Base-by-base conservation (phyloP, 2,113 vertebrate species). In the Hyla sarda region DNA sequence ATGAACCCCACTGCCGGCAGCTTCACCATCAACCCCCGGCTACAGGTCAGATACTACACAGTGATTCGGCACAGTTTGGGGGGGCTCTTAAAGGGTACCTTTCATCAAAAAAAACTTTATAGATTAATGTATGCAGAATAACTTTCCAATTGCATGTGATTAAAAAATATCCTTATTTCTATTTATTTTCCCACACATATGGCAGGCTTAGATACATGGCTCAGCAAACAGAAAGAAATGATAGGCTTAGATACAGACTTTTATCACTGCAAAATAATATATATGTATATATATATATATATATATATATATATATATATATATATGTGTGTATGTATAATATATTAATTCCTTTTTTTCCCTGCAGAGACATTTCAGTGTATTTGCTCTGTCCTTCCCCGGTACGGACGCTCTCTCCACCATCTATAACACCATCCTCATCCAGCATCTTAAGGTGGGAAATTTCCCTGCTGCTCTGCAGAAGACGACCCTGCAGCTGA, bases 1-100 rank as follows among this genome's bases (percentile, higher is more conserved):
- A 99, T 99, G 98, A 99, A 99, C 89, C 98, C 98, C 0, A 97
- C 96, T 0, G 92, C 96, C 0, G 98, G 98, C 72, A 99, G 97
- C 90, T 99, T 99, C 92, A 99, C 97, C 90, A 96, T 99, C 90
- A 99, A 99, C 92, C 96, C 98, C 28, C 93, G 98, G 2, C 94
- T 99, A 62, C 98, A 99, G 96, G 98, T 99, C 17, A 23, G 67
- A 41, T 32, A 7, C 28, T 1, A 25, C 56, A 60, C n/a, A 11
- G 1, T 58, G 54, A 14, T 25, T 23, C n/a, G 7, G 10, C 6
- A 13, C 41, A 41, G 3, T 41, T 41, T 41, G 3, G 8, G 8
- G 47, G 47, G 8, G 47, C 47, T 48, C 47, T 41, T 41, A 41
- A 41, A 41, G 41, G 41, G 17, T 4, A n/a, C 3, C 41, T 41